phyloP scores from a whole-genome alignment of 2,888 invertebrate genomes.

The Scaptomyza reducta region DNA sequence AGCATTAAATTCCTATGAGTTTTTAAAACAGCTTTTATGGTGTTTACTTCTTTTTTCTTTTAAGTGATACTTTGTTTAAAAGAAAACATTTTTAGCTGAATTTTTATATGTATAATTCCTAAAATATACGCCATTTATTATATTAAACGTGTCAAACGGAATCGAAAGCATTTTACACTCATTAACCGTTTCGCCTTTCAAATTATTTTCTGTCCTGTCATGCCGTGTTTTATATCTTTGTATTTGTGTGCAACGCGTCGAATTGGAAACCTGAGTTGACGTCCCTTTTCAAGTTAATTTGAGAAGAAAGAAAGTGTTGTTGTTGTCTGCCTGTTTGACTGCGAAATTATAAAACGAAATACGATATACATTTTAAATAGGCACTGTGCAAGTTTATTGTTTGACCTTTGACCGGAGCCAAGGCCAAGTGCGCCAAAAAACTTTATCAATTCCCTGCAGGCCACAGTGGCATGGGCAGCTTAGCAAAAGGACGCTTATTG shows the following conservation, averaged over 20 bases:
- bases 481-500: slow-evolving; percentile 57
- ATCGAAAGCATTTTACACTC: neutral
- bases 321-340: slow-evolving; percentile 12
- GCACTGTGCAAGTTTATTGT: slow-evolving; percentile 14
- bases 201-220: neutral
- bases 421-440: slow-evolving; percentile 66
- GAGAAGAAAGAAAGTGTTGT: neutral
- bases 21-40: neutral
- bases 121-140: too few relatives aligned
- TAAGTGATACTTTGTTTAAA: too few relatives aligned
- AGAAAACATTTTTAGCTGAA: too few relatives aligned
- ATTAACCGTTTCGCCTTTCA: neutral
- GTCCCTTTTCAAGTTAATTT: slow-evolving; percentile 6
- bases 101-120: too few relatives aligned
- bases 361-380: slow-evolving; percentile 44
- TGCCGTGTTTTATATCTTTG: slow-evolving; percentile 1
- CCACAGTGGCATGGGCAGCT: slow-evolving; percentile 5
- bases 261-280: slow-evolving; percentile 36
- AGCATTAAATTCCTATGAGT: neutral
- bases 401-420: slow-evolving; percentile 52
- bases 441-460: slow-evolving; percentile 72
- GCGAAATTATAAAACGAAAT: slow-evolving; percentile 47
- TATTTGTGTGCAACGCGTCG: slow-evolving; percentile 13
- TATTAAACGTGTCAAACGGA: neutral
- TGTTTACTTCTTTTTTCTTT: neutral